Percentiles rank a stretch among this genome's conserved stretches.
phyloP scores from a whole-genome alignment of 37 sponge, comb jelly and placozoan genomes.

The Mnemiopsis leidyi region DNA sequence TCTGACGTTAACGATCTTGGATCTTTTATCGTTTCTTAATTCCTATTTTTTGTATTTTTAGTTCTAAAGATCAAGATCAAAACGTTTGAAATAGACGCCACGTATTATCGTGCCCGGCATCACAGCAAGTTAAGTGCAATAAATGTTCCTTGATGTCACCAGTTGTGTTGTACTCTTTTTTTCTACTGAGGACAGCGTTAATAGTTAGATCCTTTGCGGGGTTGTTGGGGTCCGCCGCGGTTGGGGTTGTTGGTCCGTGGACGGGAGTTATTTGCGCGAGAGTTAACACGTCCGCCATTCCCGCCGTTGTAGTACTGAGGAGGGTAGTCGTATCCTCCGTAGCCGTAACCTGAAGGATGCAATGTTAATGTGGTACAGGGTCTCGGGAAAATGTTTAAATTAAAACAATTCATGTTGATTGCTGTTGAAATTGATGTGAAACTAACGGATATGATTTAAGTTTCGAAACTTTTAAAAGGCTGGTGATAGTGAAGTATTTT shows the following conservation, averaged over 20 bases:
- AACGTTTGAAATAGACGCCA: neutral
- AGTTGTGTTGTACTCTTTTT: constrained; percentile 28
- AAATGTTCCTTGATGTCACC: neutral
- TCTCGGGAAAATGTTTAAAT: too few relatives aligned
- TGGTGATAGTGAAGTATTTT: too few relatives aligned
- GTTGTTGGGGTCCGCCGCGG: constrained; percentile 1
- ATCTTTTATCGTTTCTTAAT: neutral
- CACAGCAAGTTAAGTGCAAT: neutral
- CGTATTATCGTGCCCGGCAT: neutral
- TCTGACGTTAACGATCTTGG: neutral
- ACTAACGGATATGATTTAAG: too few relatives aligned
- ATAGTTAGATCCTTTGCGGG: constrained; percentile 51
- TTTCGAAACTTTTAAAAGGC: too few relatives aligned
- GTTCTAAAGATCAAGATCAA: neutral
- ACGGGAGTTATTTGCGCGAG: neutral
- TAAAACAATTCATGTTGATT: too few relatives aligned
- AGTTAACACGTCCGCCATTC: neutral
- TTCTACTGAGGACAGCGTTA: constrained; percentile 7
- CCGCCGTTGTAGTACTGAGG: neutral
- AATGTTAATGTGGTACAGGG: too few relatives aligned
- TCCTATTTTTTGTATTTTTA: neutral
- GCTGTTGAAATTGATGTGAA: too few relatives aligned
- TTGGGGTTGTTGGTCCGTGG: neutral
- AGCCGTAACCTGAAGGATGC: constrained; percentile 57
- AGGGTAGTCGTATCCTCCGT: constrained; percentile 1